A percentile compares a stretch with the other conserved stretches of the same genome.
Conservation (phyloP, 2,888 invertebrate genomes). For the Selenia dentaria region DNA sequence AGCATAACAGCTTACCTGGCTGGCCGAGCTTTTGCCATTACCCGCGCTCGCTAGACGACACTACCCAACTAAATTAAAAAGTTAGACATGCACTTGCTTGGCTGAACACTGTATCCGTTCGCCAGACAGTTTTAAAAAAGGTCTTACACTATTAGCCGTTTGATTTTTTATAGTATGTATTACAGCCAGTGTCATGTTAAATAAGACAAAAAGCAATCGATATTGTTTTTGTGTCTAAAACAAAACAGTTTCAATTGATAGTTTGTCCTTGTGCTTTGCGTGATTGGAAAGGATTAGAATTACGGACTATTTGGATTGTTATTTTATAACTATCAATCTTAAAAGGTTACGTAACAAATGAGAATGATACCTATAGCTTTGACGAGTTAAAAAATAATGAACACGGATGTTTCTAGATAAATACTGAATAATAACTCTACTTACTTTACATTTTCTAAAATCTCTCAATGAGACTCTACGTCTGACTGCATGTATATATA, state of each 20-base stretch:
- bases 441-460: too few relatives aligned
- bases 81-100: conserved; percentile 17
- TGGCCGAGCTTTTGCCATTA: conserved; percentile 50
- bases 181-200: background rate
- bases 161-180: too few relatives aligned
- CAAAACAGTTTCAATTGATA: conserved; percentile 37
- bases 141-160: too few relatives aligned
- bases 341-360: too few relatives aligned
- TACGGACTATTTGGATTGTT: background rate
- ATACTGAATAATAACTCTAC: too few relatives aligned
- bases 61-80: conserved; percentile 50
- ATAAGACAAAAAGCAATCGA: conserved; percentile 36
- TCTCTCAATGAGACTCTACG: too few relatives aligned
- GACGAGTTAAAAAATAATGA: too few relatives aligned
- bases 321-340: background rate
- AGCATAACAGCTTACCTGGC: conserved; percentile 58
- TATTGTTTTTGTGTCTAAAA: conserved; percentile 40
- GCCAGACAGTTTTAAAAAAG: conserved; percentile 5
- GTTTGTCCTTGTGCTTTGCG: conserved; percentile 40
- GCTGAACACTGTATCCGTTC: conserved; percentile 9
- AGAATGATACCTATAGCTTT: too few relatives aligned
- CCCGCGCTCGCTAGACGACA: conserved; percentile 33
- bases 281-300: conserved; percentile 19
- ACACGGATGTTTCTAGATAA: too few relatives aligned
- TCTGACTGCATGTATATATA: too few relatives aligned